phyloP scores from a whole-genome alignment of 1,140 invertebrate genomes.

The Olivierus martensii region DNA sequence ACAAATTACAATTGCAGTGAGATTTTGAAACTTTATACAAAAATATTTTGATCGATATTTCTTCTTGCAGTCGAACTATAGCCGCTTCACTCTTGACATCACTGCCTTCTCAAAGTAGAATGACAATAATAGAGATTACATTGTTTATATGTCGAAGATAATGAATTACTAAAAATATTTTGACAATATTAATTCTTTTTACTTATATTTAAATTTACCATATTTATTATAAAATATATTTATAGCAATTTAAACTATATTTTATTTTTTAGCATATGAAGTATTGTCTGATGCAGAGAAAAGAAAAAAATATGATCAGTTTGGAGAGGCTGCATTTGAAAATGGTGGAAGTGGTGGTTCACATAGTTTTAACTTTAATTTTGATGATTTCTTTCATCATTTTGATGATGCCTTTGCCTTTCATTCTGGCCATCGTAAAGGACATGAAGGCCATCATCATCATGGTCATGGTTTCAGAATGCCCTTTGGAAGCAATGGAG shows the following conservation, averaged over 20 bases:
- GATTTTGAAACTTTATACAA: too few relatives aligned
- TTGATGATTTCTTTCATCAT: constrained; percentile 27
- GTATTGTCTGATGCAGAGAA: constrained; percentile 29
- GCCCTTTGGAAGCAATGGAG: constrained; percentile 3
- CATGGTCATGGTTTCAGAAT: constrained; percentile 1
- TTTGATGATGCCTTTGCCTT: constrained; percentile 22
- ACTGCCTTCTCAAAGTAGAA: too few relatives aligned
- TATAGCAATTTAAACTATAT: constrained; percentile 1
- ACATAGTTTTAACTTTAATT: constrained; percentile 22
- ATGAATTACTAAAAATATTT: too few relatives aligned
- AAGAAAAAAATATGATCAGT: constrained; percentile 28
- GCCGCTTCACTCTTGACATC: too few relatives aligned
- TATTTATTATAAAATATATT: too few relatives aligned
- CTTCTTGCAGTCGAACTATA: too few relatives aligned
- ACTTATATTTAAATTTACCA: too few relatives aligned
- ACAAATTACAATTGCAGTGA: too few relatives aligned
- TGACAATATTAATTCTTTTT: too few relatives aligned
- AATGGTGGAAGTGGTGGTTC: constrained; percentile 6
- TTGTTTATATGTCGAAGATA: too few relatives aligned
- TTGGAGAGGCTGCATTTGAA: constrained; percentile 20
- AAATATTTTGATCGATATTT: too few relatives aligned
- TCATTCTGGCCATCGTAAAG: constrained; percentile 8
- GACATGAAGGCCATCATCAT: constrained; percentile 10
- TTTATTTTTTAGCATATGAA: constrained; percentile 28
- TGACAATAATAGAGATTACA: too few relatives aligned